These are phyloP conservation scores for Scophthalmus maximus DNA, from an alignment of 2,113 vertebrate species.

Conservation along the genomic window DNA sequence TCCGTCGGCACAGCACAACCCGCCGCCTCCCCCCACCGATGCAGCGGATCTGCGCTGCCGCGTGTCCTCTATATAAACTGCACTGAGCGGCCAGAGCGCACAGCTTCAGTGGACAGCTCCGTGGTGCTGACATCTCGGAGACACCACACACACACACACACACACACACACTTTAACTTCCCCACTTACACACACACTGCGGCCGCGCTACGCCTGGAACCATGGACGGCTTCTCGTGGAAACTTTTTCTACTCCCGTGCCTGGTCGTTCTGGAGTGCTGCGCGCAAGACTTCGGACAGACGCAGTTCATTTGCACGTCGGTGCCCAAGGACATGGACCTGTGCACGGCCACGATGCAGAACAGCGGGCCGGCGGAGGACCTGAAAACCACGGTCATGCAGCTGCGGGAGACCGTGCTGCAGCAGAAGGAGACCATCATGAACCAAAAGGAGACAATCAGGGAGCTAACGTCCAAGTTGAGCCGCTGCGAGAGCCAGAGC, in stretches of 20 bases:
- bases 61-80: conserved; percentile 78
- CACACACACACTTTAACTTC: background rate
- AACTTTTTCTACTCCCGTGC: conserved; percentile 82
- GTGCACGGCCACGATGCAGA: conserved; percentile 91
- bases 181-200: background rate
- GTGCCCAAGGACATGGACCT: conserved; percentile 97
- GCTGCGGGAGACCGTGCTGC: conserved; percentile 95
- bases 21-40: conserved; percentile 64
- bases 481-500: conserved; percentile 93
- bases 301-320: conserved; percentile 96
- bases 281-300: conserved; percentile 90
- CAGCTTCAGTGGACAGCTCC: conserved; percentile 76
- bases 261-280: conserved; percentile 74
- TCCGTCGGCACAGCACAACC: conserved; percentile 48
- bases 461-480: conserved; percentile 94
- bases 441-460: conserved; percentile 96
- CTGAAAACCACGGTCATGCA: conserved; percentile 92
- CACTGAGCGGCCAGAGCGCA: conserved; percentile 43
- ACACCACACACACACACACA: background rate
- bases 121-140: conserved; percentile 66
- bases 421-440: conserved; percentile 97
- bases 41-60: conserved; percentile 68
- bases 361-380: conserved; percentile 91
- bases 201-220: conserved; percentile 11
- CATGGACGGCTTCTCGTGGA: conserved; percentile 80